These are phyloP conservation scores for Eidolon helvum DNA, from an alignment of 2,113 vertebrate genomes.

Conservation along the genomic window DNA sequence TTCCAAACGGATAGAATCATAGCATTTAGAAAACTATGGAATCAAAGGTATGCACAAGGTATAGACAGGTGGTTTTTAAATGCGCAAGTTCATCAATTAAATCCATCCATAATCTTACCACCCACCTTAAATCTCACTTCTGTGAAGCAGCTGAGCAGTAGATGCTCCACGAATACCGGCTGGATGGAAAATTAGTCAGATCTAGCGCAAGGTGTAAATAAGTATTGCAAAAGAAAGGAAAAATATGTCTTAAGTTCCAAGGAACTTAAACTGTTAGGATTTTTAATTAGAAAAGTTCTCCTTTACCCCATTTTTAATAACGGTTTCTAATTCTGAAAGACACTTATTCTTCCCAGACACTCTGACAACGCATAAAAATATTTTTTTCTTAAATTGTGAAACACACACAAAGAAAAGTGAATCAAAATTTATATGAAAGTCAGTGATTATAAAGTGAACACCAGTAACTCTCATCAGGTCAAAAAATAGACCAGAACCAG, in stretches of 20 bases:
- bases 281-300: background rate
- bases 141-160: background rate
- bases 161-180: background rate
- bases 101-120: background rate
- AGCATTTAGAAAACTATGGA: background rate
- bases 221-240: background rate
- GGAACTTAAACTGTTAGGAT: background rate
- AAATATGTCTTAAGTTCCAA: background rate
- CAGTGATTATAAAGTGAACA: background rate
- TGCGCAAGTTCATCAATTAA: background rate
- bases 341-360: background rate
- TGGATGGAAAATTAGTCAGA: background rate
- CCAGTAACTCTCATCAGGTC: background rate
- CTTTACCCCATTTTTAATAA: background rate
- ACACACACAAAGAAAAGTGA: background rate
- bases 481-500: background rate
- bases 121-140: background rate
- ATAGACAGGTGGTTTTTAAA: background rate
- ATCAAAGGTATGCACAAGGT: background rate
- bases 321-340: conserved; percentile 3
- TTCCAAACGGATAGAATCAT: background rate
- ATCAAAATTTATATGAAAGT: background rate
- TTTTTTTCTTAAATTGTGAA: background rate
- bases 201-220: background rate
- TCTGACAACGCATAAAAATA: background rate